Evolutionary conservation across 1,140 invertebrate genomes (phyloP).

Genomic region (Drosophila truncata): DNA sequence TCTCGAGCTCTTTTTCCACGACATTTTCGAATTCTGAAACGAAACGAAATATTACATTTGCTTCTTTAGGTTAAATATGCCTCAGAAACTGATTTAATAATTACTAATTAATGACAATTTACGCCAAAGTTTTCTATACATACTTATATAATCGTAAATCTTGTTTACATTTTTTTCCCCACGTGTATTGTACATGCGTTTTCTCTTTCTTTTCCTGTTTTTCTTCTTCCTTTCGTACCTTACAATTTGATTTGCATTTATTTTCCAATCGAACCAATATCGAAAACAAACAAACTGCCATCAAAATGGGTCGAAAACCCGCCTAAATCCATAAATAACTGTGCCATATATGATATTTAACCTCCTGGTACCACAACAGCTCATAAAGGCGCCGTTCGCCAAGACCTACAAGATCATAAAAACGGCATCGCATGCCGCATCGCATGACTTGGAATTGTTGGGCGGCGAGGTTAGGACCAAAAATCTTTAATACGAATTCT

Average conservation of each 20-base stretch:
- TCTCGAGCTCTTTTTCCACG: conserved; percentile 51
- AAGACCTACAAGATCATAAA: conserved; percentile 98
- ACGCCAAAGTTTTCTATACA: conserved; percentile 60
- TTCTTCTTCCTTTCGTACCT: conserved; percentile 54
- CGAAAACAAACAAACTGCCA: conserved; percentile 28
- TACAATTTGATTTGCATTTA: conserved; percentile 64
- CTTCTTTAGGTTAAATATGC: conserved; percentile 68
- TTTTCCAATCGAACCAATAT: conserved; percentile 40
- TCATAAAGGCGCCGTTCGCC: conserved; percentile 97
- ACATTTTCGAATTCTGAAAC: conserved; percentile 41
- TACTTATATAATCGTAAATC: conserved; percentile 54
- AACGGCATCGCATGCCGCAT: conserved; percentile 90
- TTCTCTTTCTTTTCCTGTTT: conserved; percentile 64
- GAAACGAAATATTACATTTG: conserved; percentile 35
- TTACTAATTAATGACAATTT: conserved; percentile 64
- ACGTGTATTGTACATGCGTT: conserved; percentile 70
- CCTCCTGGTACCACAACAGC: conserved; percentile 87
- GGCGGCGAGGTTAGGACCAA: conserved; percentile 86
- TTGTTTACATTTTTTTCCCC: conserved; percentile 64
- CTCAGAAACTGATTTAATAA: conserved; percentile 49
- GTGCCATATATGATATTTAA: conserved; percentile 52
- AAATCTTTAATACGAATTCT: conserved; percentile 73
- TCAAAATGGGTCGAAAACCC: conserved; percentile 10
- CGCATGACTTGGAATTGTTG: conserved; percentile 90
- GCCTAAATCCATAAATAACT: conserved; percentile 18